A percentile compares a stretch with the other conserved stretches of the same genome.
These are phyloP conservation scores for Naso thynnoides DNA, from an alignment of 2,797 vertebrate species.

Conservation along the genomic window DNA sequence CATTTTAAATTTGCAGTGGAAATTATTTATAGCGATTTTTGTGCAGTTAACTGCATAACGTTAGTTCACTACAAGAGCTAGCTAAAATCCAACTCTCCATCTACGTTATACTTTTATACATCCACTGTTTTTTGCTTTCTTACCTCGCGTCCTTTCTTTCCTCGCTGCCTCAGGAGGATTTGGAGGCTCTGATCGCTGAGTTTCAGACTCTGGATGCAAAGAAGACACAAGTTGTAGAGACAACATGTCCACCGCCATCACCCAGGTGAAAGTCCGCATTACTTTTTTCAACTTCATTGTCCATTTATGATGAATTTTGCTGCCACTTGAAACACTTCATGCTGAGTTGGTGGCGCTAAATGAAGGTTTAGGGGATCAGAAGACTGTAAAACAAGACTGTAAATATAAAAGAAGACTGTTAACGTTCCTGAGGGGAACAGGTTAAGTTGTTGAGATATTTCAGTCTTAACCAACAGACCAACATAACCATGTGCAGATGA, in stretches of 20 bases:
- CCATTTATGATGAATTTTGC: no score
- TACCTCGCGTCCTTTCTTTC: not conserved
- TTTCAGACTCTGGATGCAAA: conserved; percentile 93
- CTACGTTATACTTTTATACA: not conserved
- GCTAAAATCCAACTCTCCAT: not conserved
- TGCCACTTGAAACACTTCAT: no score
- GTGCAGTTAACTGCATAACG: not conserved
- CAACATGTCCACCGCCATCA: conserved; percentile 87
- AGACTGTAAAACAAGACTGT: not conserved
- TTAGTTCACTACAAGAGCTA: not conserved
- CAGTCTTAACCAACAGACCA: no score
- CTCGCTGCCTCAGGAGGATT: conserved; percentile 87
- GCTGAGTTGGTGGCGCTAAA: no score
- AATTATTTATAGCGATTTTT: not conserved
- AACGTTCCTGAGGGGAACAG: no score
- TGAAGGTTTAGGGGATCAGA: not conserved
- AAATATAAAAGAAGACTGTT: no score
- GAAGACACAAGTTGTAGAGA: conserved; percentile 92
- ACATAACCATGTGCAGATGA: no score
- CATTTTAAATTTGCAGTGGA: not conserved
- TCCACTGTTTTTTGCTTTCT: not conserved
- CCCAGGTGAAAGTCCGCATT: conserved; percentile 81
- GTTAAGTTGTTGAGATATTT: not conserved
- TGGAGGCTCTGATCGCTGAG: conserved; percentile 94
- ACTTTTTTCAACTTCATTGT: not conserved